These are phyloP conservation scores for Melipona beecheii DNA, from an alignment of 2,888 invertebrate genomes.

Conservation along the genomic window DNA sequence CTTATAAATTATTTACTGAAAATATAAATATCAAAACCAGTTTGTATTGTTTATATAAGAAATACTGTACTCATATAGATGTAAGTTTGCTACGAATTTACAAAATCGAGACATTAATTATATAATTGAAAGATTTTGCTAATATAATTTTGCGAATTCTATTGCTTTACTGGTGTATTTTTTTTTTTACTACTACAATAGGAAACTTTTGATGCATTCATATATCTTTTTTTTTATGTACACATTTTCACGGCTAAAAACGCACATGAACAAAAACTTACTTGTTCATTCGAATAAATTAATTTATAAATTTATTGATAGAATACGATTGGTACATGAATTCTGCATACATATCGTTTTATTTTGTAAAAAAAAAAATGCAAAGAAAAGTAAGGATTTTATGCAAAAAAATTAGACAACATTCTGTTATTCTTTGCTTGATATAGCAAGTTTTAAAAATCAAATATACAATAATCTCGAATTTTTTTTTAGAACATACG, in stretches of 20 bases:
- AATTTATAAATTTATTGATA: not conserved
- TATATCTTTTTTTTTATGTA: not conserved
- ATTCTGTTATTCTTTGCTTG: not conserved
- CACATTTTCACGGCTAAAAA: not conserved
- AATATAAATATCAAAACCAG: not conserved
- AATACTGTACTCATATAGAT: not conserved
- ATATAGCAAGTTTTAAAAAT: not conserved
- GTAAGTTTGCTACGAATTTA: not conserved
- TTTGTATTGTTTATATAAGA: not conserved
- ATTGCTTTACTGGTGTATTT: not conserved
- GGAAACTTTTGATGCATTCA: not conserved
- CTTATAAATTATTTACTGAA: not conserved
- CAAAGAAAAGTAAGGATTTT: not conserved
- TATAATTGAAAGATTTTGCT: not conserved
- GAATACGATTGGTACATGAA: not conserved
- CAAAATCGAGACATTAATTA: not conserved
- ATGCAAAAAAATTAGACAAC: not conserved
- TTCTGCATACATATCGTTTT: slow-evolving; percentile 2
- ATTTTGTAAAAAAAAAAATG: not conserved
- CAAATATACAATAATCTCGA: not conserved
- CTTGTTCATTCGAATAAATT: slow-evolving; percentile 6
- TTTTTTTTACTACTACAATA: not conserved
- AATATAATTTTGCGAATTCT: not conserved
- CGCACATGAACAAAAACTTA: slow-evolving; percentile 8
- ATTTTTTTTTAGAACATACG: not conserved